Conservation (phyloP, 2,797 vertebrate species). For the Cynodonichthys magdalenae region DNA sequence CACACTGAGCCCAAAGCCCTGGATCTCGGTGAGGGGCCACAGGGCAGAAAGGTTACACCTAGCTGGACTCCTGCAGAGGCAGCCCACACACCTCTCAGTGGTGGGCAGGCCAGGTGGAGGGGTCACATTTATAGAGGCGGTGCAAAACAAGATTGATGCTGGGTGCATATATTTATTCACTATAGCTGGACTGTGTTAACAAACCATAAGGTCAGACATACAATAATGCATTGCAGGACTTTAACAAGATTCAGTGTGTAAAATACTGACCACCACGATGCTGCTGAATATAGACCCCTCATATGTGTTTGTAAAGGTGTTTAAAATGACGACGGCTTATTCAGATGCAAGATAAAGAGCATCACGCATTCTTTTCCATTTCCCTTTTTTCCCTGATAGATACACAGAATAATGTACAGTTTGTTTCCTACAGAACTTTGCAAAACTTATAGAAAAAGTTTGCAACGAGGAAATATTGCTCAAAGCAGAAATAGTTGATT, state of each 20-base stretch:
- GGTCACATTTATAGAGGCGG: constrained; percentile 7
- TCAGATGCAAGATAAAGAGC: no score
- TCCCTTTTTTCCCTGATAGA: no score
- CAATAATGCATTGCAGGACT: background rate
- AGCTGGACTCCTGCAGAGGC: constrained; percentile 58
- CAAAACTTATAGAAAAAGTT: no score
- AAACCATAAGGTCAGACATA: background rate
- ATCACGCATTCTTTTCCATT: no score
- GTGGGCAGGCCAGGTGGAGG: background rate
- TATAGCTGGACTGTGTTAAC: background rate
- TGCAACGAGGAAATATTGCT: no score
- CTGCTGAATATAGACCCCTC: no score
- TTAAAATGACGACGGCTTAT: no score
- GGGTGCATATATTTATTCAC: background rate
- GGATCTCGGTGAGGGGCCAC: constrained; percentile 57
- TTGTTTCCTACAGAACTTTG: no score
- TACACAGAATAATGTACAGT: no score
- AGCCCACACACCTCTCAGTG: constrained; percentile 48
- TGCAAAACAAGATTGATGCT: background rate
- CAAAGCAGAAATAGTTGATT: no score
- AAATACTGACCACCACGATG: background rate
- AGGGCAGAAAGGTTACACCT: constrained; percentile 68
- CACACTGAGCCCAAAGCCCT: constrained; percentile 49
- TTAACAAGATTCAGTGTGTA: background rate
- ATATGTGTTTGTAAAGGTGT: no score